Conservation (phyloP, 1,140 invertebrate species). For the Physella acuta region DNA sequence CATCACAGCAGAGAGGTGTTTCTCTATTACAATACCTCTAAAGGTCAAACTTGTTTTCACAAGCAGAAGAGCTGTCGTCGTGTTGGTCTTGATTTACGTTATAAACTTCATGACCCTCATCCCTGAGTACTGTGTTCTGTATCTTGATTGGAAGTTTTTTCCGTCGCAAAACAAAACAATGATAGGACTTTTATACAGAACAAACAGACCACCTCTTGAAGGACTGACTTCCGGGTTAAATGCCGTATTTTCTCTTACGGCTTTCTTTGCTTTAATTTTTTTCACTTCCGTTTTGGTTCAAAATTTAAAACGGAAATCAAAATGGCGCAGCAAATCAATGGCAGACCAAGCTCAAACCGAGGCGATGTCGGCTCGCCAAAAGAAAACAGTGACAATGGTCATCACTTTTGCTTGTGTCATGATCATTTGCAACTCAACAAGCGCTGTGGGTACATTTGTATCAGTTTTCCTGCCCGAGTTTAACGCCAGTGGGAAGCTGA, state of each 20-base stretch:
- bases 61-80: not conserved
- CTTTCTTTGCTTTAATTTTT: too few species aligned
- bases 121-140: not conserved
- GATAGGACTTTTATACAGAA: not conserved
- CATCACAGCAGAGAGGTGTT: constrained; percentile 14
- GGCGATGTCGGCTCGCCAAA: not conserved
- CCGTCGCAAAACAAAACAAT: not conserved
- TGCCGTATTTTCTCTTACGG: not conserved
- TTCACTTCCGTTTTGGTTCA: not conserved
- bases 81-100: not conserved
- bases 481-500: not conserved
- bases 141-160: constrained; percentile 8
- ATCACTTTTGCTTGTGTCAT: not conserved
- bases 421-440: not conserved
- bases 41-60: constrained; percentile 2
- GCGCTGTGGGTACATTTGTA: not conserved
- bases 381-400: not conserved
- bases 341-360: not conserved
- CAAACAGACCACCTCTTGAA: not conserved
- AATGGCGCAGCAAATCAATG: not conserved
- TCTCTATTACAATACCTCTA: not conserved
- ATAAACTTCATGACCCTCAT: not conserved
- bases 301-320: not conserved
- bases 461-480: not conserved
- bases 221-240: not conserved